A percentile compares a stretch with the other conserved stretches of the same genome.
These are phyloP conservation scores for Caenorhabditis wallacei DNA, from an alignment of 2,888 invertebrate genomes.

Conservation along the genomic window DNA sequence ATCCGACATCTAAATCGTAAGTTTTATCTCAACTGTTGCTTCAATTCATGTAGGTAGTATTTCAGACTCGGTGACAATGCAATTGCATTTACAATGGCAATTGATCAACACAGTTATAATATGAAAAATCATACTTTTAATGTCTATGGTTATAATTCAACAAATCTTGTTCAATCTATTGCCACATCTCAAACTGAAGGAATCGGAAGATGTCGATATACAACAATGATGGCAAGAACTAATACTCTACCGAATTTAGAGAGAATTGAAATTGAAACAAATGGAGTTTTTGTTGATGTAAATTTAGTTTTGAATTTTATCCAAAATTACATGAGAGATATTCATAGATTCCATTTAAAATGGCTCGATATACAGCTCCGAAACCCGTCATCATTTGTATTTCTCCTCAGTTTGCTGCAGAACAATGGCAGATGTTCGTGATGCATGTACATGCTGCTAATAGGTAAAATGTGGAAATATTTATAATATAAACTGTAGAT, in stretches of 20 bases:
- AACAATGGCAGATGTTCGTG: constrained; percentile 69
- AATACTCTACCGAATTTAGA: constrained; percentile 29
- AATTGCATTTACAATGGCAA: constrained; percentile 32
- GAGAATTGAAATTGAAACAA: constrained; percentile 31
- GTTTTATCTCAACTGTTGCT: neutral
- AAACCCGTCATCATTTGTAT: constrained; percentile 66
- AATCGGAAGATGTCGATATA: constrained; percentile 38
- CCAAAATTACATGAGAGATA: too few relatives aligned
- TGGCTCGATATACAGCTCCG: constrained; percentile 24
- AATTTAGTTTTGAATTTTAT: neutral
- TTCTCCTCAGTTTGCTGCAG: constrained; percentile 68
- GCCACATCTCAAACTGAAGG: constrained; percentile 46
- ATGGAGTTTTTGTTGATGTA: constrained; percentile 39
- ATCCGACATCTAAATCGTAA: constrained; percentile 49
- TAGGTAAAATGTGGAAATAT: constrained; percentile 20
- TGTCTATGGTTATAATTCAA: constrained; percentile 17
- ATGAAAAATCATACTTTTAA: constrained; percentile 14
- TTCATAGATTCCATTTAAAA: constrained; percentile 62
- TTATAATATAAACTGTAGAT: neutral
- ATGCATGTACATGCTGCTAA: constrained; percentile 66
- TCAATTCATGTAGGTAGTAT: neutral
- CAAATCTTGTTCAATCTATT: neutral
- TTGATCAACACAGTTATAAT: constrained; percentile 25
- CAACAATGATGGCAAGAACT: constrained; percentile 23
- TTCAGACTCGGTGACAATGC: constrained; percentile 43